Conservation (phyloP, 2,888 invertebrate species). For the Epiperipatus broadwayi region DNA sequence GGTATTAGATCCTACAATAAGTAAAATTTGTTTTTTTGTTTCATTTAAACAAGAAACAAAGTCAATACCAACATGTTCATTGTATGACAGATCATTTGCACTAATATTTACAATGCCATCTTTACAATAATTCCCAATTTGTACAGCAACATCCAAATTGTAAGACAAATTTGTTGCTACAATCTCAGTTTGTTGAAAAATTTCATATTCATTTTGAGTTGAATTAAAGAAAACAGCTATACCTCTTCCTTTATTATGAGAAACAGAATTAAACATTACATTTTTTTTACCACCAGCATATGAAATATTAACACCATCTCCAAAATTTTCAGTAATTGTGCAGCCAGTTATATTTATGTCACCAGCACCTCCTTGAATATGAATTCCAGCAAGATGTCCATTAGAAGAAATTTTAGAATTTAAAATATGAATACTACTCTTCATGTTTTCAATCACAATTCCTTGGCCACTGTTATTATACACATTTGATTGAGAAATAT, state of each 20-base stretch:
- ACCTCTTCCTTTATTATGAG: slow-evolving; percentile 71
- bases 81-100: too few species aligned
- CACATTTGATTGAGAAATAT: slow-evolving; percentile 61
- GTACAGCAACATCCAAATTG: too few species aligned
- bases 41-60: too few species aligned
- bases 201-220: slow-evolving; percentile 88
- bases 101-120: too few species aligned
- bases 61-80: too few species aligned
- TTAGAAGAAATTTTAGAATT: slow-evolving; percentile 64
- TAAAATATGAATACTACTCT: slow-evolving; percentile 69
- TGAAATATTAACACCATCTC: slow-evolving; percentile 86
- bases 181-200: slow-evolving; percentile 49
- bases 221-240: too few species aligned
- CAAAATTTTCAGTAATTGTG: slow-evolving; percentile 67
- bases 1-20: slow-evolving; percentile 6
- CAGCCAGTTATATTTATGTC: slow-evolving; percentile 84
- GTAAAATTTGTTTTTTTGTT: slow-evolving; percentile 1
- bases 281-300: slow-evolving; percentile 84
- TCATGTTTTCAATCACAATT: slow-evolving; percentile 72
- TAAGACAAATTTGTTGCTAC: too few species aligned
- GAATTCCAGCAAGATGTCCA: slow-evolving; percentile 69
- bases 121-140: too few species aligned
- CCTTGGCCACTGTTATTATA: slow-evolving; percentile 82
- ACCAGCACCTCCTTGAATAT: slow-evolving; percentile 72
- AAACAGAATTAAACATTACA: slow-evolving; percentile 62